Base-by-base conservation (phyloP, 1,140 invertebrate genomes). In the Lasioglossum albipes region DNA sequence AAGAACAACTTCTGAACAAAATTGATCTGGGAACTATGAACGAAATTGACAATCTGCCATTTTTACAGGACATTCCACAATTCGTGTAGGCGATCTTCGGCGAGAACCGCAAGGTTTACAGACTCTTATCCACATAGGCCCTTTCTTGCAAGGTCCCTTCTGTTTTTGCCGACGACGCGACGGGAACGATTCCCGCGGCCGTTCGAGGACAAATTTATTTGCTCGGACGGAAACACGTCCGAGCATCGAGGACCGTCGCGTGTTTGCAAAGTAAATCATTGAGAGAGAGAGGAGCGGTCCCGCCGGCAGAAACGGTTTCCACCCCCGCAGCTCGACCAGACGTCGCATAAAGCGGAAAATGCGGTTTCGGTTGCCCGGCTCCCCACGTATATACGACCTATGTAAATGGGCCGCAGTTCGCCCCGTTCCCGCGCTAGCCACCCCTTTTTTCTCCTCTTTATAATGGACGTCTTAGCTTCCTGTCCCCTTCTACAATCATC, bases 331-430 rank as follows among this genome's bases (percentile, higher is more conserved):
- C 27, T 52, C 36, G 18, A 16, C 52, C 52, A 61, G 54, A 49
- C n/a, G 75, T 71, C 57, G n/a, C 57, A 62, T 61, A 77, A 61
- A 77, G 67, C 42, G 62, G 76, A 78, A 64, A 78, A 72, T 59
- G 69, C n/a, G 57, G 76, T 62, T 77, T 70, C 61, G 52, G 31
- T 45, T 64, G 2, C 22, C n/a, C 45, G 59, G 31, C 54, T 45
- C 18, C 16, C 5, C 16, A 54, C 52, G 12, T 54, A 64, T 31
- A 62, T 61, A 78, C 59, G 61, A 52, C 62, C 42, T 72, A 72
- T 72, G 68, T 9, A 72, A 78, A 72, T 78, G 45, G 20, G 42
- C 59, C n/a, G 41, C 18, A 41, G 76, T 54, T 78, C 52, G 62
- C 68, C 12, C 57, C 36, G 52, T 52, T 12, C 76, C 20, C 41